Base-by-base conservation (phyloP, 2,888 invertebrate genomes). In the Copidosoma aretas region DNA sequence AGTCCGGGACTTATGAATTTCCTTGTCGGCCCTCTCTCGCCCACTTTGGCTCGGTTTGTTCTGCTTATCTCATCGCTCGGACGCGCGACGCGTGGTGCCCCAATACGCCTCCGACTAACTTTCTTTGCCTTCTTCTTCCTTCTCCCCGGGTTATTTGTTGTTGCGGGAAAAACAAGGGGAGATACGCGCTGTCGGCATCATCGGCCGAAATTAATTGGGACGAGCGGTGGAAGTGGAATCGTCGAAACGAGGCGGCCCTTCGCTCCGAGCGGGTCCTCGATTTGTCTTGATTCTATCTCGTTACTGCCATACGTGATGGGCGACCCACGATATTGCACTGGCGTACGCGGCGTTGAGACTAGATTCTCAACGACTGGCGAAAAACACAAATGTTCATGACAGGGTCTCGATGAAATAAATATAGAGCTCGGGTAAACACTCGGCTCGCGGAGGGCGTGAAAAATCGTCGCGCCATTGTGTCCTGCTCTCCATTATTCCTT, bases 1-100 rank as follows among this genome's bases (percentile, higher is more conserved):
- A 68, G 60, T 71, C 68, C 64, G 66, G 57, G 66, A 68, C 71
- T 71, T 71, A 71, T 71, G 71, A 71, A 71, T 71, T 71, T 68
- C 64, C 71, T 71, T 60, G 68, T 57, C 54, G 60, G 57, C 62
- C 39, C 54, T 12, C 24, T 10, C 17, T 25, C 52, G 66, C 65
- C 57, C 59, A 1, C 49, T 39, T 61, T 57, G n/a, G 17, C 56
- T 60, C n/a, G 10, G 41, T 25, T 54, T 22, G n/a, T 51, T 53
- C 39, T 49, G 51, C 43, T 15, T 25, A 19, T 19, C 46, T 46
- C 22, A 32, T 56, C n/a, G 43, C 54, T 12, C 19, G 22, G 54
- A 49, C 25, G 22, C 22, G 52, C 56, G 54, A 63, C 12, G 43
- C 21, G 53, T n/a, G 54, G 43, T 62, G 25, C 63, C 25, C 19